A percentile compares a stretch with the other conserved stretches of the same genome.
These are phyloP conservation scores for Setophaga coronata DNA, from an alignment of 2,113 vertebrate species.

Conservation along the genomic window DNA sequence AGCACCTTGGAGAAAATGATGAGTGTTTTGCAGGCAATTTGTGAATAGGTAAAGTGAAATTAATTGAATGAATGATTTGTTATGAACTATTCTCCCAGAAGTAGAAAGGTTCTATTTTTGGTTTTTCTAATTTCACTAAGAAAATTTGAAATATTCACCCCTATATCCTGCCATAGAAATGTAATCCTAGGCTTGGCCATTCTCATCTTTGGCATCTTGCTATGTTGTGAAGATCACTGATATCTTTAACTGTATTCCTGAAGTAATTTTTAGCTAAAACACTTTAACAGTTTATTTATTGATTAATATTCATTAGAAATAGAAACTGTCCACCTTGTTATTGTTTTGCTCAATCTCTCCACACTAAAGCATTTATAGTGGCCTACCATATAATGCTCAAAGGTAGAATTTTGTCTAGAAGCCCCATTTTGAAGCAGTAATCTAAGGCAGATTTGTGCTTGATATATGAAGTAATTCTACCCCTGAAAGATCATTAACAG, in stretches of 20 bases:
- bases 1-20: slow-evolving; percentile 12
- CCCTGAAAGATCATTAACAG: not conserved
- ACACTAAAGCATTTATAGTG: not conserved
- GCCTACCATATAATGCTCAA: not conserved
- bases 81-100: not conserved
- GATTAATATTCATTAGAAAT: not conserved
- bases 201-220: not conserved
- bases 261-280: not conserved
- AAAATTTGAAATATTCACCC: not conserved
- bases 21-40: slow-evolving; percentile 23
- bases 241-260: not conserved
- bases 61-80: not conserved
- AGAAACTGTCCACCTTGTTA: not conserved
- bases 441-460: not conserved
- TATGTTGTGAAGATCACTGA: not conserved
- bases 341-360: not conserved
- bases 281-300: not conserved
- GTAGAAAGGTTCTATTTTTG: not conserved
- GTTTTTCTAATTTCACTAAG: not conserved
- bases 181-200: not conserved
- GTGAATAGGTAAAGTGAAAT: not conserved
- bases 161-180: not conserved
- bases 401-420: not conserved
- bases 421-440: not conserved
- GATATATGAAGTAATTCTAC: not conserved